Evolutionary conservation across 1,140 invertebrate species (phyloP).

Genomic region (Leguminivora glycinivorella): DNA sequence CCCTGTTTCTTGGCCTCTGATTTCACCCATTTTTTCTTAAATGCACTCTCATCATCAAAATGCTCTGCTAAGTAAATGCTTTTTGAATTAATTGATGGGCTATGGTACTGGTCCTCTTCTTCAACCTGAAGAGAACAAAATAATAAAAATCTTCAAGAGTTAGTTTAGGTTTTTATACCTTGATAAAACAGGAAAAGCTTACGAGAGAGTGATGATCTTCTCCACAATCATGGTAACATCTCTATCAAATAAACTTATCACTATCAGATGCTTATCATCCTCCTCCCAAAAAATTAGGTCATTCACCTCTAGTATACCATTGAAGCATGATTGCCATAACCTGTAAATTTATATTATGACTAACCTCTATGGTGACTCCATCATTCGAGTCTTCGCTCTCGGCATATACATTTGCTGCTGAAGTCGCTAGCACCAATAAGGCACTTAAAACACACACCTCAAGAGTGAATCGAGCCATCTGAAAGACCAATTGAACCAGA

Average conservation of each 20-base stretch:
- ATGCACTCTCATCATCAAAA: slow-evolving; percentile 90
- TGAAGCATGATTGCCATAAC: not conserved
- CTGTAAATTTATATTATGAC: slow-evolving; percentile 17
- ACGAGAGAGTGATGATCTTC: not conserved
- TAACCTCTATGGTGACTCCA: slow-evolving; percentile 63
- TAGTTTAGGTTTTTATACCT: not conserved
- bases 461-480: slow-evolving; percentile 64
- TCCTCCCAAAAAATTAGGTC: not conserved
- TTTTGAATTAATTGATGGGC: slow-evolving; percentile 80
- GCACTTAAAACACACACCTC: slow-evolving; percentile 48
- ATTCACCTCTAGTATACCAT: slow-evolving; percentile 17
- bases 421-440: slow-evolving; percentile 50
- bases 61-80: slow-evolving; percentile 91
- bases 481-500: slow-evolving; percentile 39
- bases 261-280: slow-evolving; percentile 11
- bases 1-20: slow-evolving; percentile 97
- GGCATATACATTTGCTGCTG: slow-evolving; percentile 41
- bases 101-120: slow-evolving; percentile 63
- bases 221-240: not conserved
- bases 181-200: not conserved
- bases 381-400: slow-evolving; percentile 55
- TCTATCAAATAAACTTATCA: slow-evolving; percentile 9
- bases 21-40: slow-evolving; percentile 90
- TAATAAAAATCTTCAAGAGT: slow-evolving; percentile 39
- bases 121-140: slow-evolving; percentile 40